A percentile compares a stretch with the other conserved stretches of the same genome.
Evolutionary conservation across 2,888 invertebrate genomes (phyloP).

Genomic region (Agonum fuliginosum): DNA sequence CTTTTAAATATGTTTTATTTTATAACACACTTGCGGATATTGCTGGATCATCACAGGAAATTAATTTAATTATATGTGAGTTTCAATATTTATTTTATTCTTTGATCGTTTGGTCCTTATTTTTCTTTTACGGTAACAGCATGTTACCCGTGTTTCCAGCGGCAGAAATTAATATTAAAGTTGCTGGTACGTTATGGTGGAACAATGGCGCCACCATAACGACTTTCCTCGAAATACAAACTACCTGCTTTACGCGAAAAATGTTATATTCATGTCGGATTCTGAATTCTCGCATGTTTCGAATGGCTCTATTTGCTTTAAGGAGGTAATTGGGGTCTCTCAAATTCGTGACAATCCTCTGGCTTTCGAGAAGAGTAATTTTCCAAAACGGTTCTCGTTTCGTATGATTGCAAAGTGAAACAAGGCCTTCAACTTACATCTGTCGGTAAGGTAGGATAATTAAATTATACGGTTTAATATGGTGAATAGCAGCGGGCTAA

Average conservation of each 20-base stretch:
- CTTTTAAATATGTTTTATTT: constrained; percentile 8
- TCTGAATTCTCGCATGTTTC: constrained; percentile 27
- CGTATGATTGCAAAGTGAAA: constrained; percentile 16
- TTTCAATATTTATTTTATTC: constrained; percentile 13
- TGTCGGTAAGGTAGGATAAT: constrained; percentile 15
- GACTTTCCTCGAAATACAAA: not conserved
- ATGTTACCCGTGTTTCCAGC: not conserved
- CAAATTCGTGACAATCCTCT: constrained; percentile 28
- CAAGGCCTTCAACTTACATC: not conserved
- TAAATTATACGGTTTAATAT: constrained; percentile 50
- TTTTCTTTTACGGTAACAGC: not conserved
- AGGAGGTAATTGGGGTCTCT: constrained; percentile 54
- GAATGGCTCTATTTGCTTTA: constrained; percentile 57
- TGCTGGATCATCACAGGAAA: constrained; percentile 27
- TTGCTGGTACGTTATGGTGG: not conserved
- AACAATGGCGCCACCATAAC: not conserved
- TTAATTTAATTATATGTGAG: constrained; percentile 23
- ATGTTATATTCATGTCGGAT: constrained; percentile 7
- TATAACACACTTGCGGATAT: constrained; percentile 7
- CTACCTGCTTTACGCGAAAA: constrained; percentile 14
- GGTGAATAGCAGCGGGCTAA: constrained; percentile 14
- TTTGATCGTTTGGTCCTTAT: not conserved
- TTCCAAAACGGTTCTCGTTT: constrained; percentile 31
- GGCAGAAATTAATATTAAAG: not conserved
- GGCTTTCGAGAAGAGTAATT: constrained; percentile 45